phyloP scores from a whole-genome alignment of 2,888 invertebrate genomes.

The Nesidiocoris tenuis region DNA sequence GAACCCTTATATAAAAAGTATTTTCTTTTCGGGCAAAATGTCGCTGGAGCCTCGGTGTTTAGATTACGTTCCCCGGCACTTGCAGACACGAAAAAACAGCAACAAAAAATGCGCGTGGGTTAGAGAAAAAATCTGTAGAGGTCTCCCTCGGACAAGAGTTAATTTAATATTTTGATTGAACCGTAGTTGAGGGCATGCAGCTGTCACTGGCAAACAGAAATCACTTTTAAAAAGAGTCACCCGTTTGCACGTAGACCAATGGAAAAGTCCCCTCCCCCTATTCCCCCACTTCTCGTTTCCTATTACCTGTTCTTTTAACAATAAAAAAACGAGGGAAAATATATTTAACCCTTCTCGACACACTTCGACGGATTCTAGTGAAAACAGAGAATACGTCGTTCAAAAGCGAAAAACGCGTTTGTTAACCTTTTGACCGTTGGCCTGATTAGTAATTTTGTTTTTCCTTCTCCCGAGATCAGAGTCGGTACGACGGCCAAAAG shows the following conservation, averaged over 20 bases:
- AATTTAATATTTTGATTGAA: conserved; percentile 43
- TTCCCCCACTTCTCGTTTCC: neutral
- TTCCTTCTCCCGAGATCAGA: neutral
- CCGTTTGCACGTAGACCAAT: conserved; percentile 38
- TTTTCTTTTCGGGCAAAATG: conserved; percentile 27
- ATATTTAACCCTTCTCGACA: neutral
- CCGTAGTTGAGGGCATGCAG: conserved; percentile 42
- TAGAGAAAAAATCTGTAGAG: conserved; percentile 21
- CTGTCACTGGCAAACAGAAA: conserved; percentile 42
- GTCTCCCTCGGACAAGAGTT: conserved; percentile 33
- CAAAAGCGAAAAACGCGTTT: conserved; percentile 11
- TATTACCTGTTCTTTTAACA: conserved; percentile 2
- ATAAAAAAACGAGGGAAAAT: neutral
- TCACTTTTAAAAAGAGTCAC: conserved; percentile 35
- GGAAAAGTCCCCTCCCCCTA: conserved; percentile 6
- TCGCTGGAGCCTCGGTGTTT: conserved; percentile 39
- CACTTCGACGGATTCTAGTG: neutral
- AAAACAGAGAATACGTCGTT: neutral
- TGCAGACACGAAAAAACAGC: neutral
- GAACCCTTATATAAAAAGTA: conserved; percentile 20
- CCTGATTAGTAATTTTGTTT: conserved; percentile 26
- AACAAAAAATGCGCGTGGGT: neutral
- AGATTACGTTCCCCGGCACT: conserved; percentile 34
- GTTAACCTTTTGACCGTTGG: conserved; percentile 41
- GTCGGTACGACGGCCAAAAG: neutral